Percentiles rank a stretch among this genome's conserved stretches.
Evolutionary conservation across 2,888 invertebrate genomes (phyloP).

Genomic region (Cosmia pyralina): DNA sequence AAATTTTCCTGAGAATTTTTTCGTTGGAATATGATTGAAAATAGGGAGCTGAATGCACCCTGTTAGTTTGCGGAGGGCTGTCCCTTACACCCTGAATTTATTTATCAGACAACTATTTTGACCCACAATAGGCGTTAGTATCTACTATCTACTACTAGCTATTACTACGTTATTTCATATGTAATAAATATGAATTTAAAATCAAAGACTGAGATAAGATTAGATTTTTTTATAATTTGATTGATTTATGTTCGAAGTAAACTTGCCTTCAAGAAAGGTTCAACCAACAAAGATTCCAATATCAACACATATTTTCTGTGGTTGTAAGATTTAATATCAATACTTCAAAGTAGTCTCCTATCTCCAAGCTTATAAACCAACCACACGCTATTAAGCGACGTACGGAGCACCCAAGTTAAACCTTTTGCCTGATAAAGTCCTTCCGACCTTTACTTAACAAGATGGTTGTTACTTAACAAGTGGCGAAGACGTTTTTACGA

Average conservation of each 20-base stretch:
- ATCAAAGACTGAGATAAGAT: not conserved
- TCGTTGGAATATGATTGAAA: too few relatives aligned
- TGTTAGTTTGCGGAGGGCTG: too few relatives aligned
- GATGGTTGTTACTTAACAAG: too few relatives aligned
- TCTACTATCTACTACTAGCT: too few relatives aligned
- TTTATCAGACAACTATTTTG: not conserved
- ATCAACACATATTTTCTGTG: not conserved
- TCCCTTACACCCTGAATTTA: not conserved
- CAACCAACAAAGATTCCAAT: not conserved
- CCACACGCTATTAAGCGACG: conserved; percentile 17
- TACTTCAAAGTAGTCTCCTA: not conserved
- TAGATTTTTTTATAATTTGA: not conserved
- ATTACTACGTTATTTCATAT: too few relatives aligned
- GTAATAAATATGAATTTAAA: not conserved
- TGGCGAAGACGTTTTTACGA: conserved; percentile 16
- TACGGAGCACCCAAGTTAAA: conserved; percentile 7
- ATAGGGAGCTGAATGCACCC: too few relatives aligned
- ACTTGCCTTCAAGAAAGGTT: too few relatives aligned
- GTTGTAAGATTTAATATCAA: conserved; percentile 11
- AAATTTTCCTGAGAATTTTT: too few relatives aligned
- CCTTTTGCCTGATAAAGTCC: conserved; percentile 25
- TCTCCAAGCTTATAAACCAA: conserved; percentile 27
- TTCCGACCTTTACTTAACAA: conserved; percentile 15
- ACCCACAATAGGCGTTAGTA: too few relatives aligned
- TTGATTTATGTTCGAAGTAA: too few relatives aligned